Evolutionary conservation across 2,797 vertebrate genomes (phyloP).

Genomic region (Coluber constrictor): DNA sequence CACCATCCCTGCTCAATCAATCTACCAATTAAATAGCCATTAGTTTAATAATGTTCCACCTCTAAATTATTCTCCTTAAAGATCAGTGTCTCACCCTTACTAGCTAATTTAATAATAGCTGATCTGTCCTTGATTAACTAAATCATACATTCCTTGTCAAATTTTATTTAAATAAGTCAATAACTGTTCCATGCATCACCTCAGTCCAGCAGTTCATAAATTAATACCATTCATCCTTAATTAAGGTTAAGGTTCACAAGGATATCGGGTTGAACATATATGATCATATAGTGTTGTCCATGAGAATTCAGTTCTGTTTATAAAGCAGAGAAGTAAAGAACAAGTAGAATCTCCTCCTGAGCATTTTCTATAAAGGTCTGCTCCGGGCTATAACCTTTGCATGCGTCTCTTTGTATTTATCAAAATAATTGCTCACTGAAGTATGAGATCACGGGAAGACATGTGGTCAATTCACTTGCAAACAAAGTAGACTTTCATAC

Average conservation of each 20-base stretch:
- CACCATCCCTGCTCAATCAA: not conserved
- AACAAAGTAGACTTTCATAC: not conserved
- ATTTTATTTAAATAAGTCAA: not conserved
- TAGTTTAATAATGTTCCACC: not conserved
- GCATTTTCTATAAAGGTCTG: constrained; percentile 40
- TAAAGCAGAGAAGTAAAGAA: constrained; percentile 8
- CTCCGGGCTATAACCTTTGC: constrained; percentile 28
- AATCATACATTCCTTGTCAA: not conserved
- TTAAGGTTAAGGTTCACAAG: constrained; percentile 14
- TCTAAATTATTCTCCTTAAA: not conserved
- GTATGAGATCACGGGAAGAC: constrained; percentile 18
- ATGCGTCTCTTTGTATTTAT: constrained; percentile 32
- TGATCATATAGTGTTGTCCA: not conserved
- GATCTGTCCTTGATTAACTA: not conserved
- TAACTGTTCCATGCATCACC: not conserved
- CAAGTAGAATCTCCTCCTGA: constrained; percentile 8
- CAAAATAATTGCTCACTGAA: constrained; percentile 39
- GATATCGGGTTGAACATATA: constrained; percentile 6
- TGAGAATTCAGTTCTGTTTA: constrained; percentile 20
- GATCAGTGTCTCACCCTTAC: not conserved
- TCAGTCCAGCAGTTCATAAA: constrained; percentile 13
- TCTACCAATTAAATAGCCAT: not conserved
- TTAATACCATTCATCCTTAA: constrained; percentile 27
- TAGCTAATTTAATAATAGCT: not conserved
- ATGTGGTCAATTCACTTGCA: not conserved